These are phyloP conservation scores for Drosophila sulfurigaster DNA, from an alignment of 1,140 invertebrate genomes.

Conservation along the genomic window DNA sequence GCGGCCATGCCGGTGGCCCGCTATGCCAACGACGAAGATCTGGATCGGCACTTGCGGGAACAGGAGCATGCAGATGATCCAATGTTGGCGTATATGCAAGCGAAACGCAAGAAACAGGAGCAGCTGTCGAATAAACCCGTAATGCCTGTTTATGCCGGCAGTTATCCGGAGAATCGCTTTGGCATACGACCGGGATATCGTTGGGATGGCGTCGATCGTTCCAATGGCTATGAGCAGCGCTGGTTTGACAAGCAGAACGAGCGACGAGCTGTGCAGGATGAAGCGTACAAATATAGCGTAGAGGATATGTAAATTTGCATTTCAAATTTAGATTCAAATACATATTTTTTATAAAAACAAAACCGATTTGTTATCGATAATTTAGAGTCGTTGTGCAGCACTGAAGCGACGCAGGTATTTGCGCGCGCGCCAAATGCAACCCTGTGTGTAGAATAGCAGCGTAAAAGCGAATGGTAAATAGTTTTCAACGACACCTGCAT, in stretches of 20 bases:
- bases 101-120: slow-evolving; percentile 88
- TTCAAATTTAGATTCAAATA: slow-evolving; percentile 18
- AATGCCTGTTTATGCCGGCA: slow-evolving; percentile 91
- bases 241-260: slow-evolving; percentile 93
- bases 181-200: slow-evolving; percentile 96
- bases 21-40: slow-evolving; percentile 94
- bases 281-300: slow-evolving; percentile 97
- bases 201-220: slow-evolving; percentile 99
- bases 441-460: slow-evolving; percentile 76
- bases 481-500: slow-evolving; percentile 68
- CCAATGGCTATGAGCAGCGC: slow-evolving; percentile 98
- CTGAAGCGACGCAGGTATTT: slow-evolving; percentile 11
- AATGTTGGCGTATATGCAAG: slow-evolving; percentile 94
- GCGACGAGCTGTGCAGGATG: slow-evolving; percentile 91
- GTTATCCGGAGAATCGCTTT: slow-evolving; percentile 95
- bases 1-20: slow-evolving; percentile 96
- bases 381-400: slow-evolving; percentile 29
- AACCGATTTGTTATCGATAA: slow-evolving; percentile 20
- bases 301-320: slow-evolving; percentile 92
- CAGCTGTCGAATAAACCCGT: slow-evolving; percentile 67
- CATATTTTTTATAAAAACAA: slow-evolving; percentile 25
- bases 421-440: slow-evolving; percentile 51
- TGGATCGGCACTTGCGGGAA: slow-evolving; percentile 91
- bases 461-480: slow-evolving; percentile 71
- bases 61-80: slow-evolving; percentile 95